A percentile compares a stretch with the other conserved stretches of the same genome.
Conservation (phyloP, 2,113 vertebrate species). For the Electrona antarctica region DNA sequence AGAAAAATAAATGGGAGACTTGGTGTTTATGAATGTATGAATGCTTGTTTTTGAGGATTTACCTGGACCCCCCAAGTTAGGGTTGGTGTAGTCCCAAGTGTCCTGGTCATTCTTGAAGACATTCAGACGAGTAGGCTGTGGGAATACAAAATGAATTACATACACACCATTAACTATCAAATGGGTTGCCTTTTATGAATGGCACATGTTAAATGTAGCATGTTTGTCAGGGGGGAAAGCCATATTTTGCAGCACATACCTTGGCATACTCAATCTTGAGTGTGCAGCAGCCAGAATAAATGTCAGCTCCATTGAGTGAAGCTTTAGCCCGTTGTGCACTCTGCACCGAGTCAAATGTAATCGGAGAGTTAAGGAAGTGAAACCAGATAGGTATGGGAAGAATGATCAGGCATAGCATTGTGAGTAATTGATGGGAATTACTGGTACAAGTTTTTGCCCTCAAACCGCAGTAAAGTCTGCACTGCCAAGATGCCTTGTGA, state of each 20-base stretch:
- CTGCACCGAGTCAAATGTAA: slow-evolving; percentile 94
- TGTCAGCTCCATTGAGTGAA: slow-evolving; percentile 93
- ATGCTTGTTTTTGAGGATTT: slow-evolving; percentile 54
- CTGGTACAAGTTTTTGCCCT: neutral
- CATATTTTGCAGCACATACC: slow-evolving; percentile 69
- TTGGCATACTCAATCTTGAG: slow-evolving; percentile 97
- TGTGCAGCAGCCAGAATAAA: slow-evolving; percentile 96
- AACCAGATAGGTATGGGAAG: no score
- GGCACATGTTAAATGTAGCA: neutral
- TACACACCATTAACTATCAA: neutral
- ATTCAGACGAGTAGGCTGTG: slow-evolving; percentile 92
- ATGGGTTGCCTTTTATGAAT: neutral
- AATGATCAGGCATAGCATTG: no score
- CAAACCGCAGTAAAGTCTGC: no score
- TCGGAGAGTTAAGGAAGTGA: slow-evolving; percentile 74
- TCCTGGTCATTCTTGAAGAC: slow-evolving; percentile 98
- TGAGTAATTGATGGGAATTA: neutral
- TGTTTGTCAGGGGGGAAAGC: neutral
- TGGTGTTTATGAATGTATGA: neutral
- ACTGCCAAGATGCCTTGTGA: no score
- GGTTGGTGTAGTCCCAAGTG: slow-evolving; percentile 98
- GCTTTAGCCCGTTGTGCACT: slow-evolving; percentile 95
- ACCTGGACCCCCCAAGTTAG: slow-evolving; percentile 93
- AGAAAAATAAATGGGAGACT: neutral
- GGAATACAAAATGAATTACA: neutral